Conservation (phyloP, 1,140 invertebrate species). For the Drosophila nikananu region DNA sequence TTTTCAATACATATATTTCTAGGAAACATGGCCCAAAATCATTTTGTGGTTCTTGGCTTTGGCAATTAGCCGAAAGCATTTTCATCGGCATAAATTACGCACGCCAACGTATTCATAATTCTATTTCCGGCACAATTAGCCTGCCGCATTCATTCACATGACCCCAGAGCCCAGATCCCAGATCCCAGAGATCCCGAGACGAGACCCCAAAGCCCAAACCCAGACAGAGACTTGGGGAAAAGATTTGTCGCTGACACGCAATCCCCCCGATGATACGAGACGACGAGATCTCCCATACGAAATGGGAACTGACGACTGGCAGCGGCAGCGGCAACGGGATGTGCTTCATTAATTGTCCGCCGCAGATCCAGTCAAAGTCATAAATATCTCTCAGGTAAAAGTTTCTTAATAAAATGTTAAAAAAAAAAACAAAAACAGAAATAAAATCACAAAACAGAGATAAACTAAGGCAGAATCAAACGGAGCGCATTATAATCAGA, state of each 20-base stretch:
- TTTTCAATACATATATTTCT: background rate
- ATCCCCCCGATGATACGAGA: constrained; percentile 37
- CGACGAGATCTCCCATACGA: constrained; percentile 29
- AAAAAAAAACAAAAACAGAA: constrained; percentile 30
- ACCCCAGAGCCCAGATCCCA: constrained; percentile 18
- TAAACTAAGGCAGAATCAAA: constrained; percentile 72
- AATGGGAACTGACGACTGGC: constrained; percentile 9
- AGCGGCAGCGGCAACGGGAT: constrained; percentile 53
- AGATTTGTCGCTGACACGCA: constrained; percentile 81
- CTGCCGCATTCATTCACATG: constrained; percentile 51
- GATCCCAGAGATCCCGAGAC: constrained; percentile 1
- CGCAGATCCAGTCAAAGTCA: constrained; percentile 29
- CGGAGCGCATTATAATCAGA: constrained; percentile 84
- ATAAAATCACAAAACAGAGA: constrained; percentile 25
- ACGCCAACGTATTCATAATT: constrained; percentile 82
- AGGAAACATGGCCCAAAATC: constrained; percentile 11
- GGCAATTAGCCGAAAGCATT: constrained; percentile 61
- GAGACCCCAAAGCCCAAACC: constrained; percentile 5
- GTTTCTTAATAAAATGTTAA: constrained; percentile 80
- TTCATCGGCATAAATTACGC: constrained; percentile 76
- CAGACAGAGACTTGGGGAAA: constrained; percentile 11
- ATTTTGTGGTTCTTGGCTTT: constrained; percentile 4
- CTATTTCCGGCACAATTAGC: constrained; percentile 81
- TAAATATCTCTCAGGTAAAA: constrained; percentile 71
- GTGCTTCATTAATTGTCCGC: constrained; percentile 79